phyloP scores from a whole-genome alignment of 92 coral and sea anemone species.

The Epizoanthus stellaris region DNA sequence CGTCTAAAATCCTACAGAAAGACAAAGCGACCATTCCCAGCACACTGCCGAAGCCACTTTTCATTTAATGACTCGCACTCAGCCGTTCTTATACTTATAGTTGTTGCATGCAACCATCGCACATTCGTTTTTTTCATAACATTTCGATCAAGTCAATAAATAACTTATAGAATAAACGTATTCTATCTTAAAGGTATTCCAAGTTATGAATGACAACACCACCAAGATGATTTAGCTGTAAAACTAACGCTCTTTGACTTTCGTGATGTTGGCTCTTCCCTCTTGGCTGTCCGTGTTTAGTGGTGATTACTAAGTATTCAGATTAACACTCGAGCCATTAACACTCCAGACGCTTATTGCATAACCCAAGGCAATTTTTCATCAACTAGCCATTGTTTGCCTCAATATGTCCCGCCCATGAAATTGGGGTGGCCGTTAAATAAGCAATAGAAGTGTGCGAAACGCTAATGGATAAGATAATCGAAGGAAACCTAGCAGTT shows the following conservation, averaged over 20 bases:
- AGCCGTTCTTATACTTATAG: not conserved
- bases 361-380: slow-evolving; percentile 25
- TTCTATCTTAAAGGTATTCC: not conserved
- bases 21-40: slow-evolving; percentile 2
- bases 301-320: slow-evolving; percentile 7
- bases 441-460: slow-evolving; percentile 9
- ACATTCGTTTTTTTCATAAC: not conserved
- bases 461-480: slow-evolving; percentile 22
- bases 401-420: slow-evolving; percentile 39
- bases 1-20: slow-evolving; percentile 31
- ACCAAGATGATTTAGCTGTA: not conserved
- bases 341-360: slow-evolving; percentile 15
- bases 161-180: not conserved
- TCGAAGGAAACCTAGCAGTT: not conserved
- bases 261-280: not conserved
- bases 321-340: slow-evolving; percentile 17
- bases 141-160: not conserved
- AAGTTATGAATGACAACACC: not conserved
- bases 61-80: slow-evolving; percentile 30
- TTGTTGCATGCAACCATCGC: slow-evolving; percentile 36
- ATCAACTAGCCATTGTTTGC: slow-evolving; percentile 8
- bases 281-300: not conserved
- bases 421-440: slow-evolving; percentile 24
- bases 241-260: slow-evolving; percentile 2
- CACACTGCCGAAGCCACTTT: slow-evolving; percentile 10